Evolutionary conservation across 2,888 invertebrate genomes (phyloP), one percentile per base, ranked within the genome.

Genomic region (Nomada flava): DNA sequence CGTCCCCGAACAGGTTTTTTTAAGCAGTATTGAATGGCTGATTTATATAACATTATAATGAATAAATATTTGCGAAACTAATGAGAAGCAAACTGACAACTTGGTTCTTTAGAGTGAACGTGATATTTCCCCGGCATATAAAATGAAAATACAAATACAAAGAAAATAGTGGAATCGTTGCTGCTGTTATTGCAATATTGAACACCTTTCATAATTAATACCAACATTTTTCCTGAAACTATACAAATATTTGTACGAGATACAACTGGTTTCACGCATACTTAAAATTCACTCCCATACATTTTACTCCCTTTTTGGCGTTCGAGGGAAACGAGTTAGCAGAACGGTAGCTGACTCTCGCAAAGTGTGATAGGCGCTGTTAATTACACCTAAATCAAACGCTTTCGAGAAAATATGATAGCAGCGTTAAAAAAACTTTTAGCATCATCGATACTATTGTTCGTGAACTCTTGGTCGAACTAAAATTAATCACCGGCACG

Each of bases 401-500:
- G 36, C 36, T 7, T 36, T 7, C 0, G 36, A 7, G 36, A 36
- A 5, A 36, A 36, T 36, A 9, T 36, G 36, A 36, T 36, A 36
- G 20, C 57, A 44, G 47, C 47, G 18, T 44, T 23, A 13, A 59
- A 29, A 29, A 29, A 59, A 59, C 10, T 59, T 36, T 36, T 36
- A 36, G 5, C 26, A 59, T 2, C 15, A 15, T 9, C 18, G 13
- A 18, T 59, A 9, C 29, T 29, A 5, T 64, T 42, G 73, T 44
- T 57, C 79, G 64, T 65, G 71, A 85, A 82, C 53, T 68, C 57
- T 50, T 50, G 67, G 75, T 71, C 69, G 72, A 65, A 74, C 70
- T 82, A 0, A 36, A 87, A 85, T 87, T 85, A 85, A 86, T 80
- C 55, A n/a, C 20, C 71, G 11, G 26, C 20, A 64, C 36, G 44